Conservation (phyloP, 2,888 invertebrate genomes). For the Caenorhabditis uteleia region DNA sequence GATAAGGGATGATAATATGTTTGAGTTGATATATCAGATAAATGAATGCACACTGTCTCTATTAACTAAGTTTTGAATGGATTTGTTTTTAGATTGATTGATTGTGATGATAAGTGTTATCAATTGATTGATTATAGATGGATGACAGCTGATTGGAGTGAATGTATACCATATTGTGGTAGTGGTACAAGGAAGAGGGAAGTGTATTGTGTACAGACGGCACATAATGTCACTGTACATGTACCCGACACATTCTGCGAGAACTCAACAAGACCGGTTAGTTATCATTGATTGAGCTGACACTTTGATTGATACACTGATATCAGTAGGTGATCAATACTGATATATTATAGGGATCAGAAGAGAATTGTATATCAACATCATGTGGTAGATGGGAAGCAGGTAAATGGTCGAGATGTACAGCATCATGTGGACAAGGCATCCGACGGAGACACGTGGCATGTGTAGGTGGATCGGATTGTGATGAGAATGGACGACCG, state of each 20-base stretch:
- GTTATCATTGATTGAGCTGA: neutral
- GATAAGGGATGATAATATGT: constrained; percentile 36
- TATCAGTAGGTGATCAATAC: neutral
- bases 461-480: constrained; percentile 50
- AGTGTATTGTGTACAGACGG: constrained; percentile 79
- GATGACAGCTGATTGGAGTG: constrained; percentile 89
- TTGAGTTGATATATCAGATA: no score
- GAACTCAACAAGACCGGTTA: constrained; percentile 44
- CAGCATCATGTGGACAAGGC: constrained; percentile 55
- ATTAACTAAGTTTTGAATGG: no score
- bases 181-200: constrained; percentile 84
- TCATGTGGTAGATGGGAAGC: constrained; percentile 52
- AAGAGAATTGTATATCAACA: constrained; percentile 41
- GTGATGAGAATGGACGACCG: constrained; percentile 31
- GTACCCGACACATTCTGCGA: constrained; percentile 46
- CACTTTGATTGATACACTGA: neutral
- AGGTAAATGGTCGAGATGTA: constrained; percentile 51
- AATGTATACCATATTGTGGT: constrained; percentile 89
- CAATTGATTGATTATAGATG: no score
- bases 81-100: no score
- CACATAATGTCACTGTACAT: constrained; percentile 42
- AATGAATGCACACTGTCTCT: no score
- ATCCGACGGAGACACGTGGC: constrained; percentile 41
- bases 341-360: constrained; percentile 19
- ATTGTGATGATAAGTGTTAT: no score